A percentile compares a stretch with the other conserved stretches of the same genome.
Conservation (phyloP, 1,140 invertebrate genomes). For the Apolygus lucorum region DNA sequence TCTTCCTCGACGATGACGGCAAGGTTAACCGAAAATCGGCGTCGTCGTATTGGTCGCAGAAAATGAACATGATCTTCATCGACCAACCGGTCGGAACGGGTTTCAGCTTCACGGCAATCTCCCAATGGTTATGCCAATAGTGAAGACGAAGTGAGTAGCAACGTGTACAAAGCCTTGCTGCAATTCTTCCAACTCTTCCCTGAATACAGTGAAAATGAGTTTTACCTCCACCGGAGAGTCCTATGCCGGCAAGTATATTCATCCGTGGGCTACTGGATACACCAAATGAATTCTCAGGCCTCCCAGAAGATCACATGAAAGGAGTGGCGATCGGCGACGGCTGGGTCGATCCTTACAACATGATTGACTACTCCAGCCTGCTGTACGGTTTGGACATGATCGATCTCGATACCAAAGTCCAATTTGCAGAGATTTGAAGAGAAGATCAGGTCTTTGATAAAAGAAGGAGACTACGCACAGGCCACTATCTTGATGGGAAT, state of each 20-base stretch:
- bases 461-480: constrained; percentile 17
- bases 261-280: constrained; percentile 44
- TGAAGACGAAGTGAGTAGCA: constrained; percentile 45
- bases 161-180: constrained; percentile 53
- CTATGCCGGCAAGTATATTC: constrained; percentile 49
- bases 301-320: constrained; percentile 55
- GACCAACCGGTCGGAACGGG: too few species aligned
- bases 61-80: too few species aligned
- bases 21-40: too few species aligned
- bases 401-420: constrained; percentile 52
- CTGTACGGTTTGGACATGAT: too few species aligned
- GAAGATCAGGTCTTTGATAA: not conserved
- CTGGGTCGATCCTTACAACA: too few species aligned
- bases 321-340: too few species aligned
- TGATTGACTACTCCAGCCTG: too few species aligned
- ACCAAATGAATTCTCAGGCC: constrained; percentile 46
- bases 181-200: constrained; percentile 62
- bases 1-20: too few species aligned
- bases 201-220: constrained; percentile 31
- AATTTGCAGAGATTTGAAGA: constrained; percentile 27
- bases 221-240: constrained; percentile 45
- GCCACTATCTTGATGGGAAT: constrained; percentile 22
- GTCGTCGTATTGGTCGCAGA: too few species aligned
- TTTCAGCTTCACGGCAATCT: too few species aligned
- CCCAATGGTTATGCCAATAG: constrained; percentile 11